These are phyloP conservation scores for Eciton burchellii DNA, from an alignment of 1,140 invertebrate genomes.

Conservation along the genomic window DNA sequence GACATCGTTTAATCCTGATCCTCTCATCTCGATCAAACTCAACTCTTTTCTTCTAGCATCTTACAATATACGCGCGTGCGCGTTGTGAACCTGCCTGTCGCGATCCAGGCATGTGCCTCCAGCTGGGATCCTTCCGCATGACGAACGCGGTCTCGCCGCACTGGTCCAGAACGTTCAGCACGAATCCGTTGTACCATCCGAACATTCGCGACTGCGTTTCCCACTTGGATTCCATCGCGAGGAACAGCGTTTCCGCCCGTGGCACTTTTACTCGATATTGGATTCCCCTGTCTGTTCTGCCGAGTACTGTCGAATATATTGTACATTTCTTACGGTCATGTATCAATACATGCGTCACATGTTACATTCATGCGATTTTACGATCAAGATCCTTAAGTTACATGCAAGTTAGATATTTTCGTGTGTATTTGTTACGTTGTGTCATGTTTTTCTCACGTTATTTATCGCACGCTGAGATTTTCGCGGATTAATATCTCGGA, in stretches of 20 bases:
- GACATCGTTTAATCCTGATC: background rate
- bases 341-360: too few relatives aligned
- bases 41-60: too few relatives aligned
- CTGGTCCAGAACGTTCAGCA: conserved; percentile 73
- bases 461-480: too few relatives aligned
- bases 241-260: conserved; percentile 77
- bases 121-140: conserved; percentile 72
- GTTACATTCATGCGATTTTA: too few relatives aligned
- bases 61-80: background rate
- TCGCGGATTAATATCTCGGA: too few relatives aligned
- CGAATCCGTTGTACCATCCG: conserved; percentile 60
- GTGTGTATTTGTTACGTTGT: background rate
- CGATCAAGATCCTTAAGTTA: too few relatives aligned
- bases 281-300: conserved; percentile 57
- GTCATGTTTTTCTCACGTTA: too few relatives aligned
- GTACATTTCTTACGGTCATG: too few relatives aligned
- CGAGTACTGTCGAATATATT: conserved; percentile 69
- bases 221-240: conserved; percentile 70
- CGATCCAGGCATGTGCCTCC: conserved; percentile 70
- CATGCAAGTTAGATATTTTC: too few relatives aligned
- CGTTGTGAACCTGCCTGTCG: conserved; percentile 64
- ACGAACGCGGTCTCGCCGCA: conserved; percentile 74
- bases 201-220: background rate
- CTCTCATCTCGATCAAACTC: too few relatives aligned
- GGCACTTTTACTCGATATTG: conserved; percentile 78